A percentile compares a stretch with the other conserved stretches of the same genome.
These are phyloP conservation scores for Drosophila mayaguana DNA, from an alignment of 2,888 invertebrate genomes.

Conservation along the genomic window DNA sequence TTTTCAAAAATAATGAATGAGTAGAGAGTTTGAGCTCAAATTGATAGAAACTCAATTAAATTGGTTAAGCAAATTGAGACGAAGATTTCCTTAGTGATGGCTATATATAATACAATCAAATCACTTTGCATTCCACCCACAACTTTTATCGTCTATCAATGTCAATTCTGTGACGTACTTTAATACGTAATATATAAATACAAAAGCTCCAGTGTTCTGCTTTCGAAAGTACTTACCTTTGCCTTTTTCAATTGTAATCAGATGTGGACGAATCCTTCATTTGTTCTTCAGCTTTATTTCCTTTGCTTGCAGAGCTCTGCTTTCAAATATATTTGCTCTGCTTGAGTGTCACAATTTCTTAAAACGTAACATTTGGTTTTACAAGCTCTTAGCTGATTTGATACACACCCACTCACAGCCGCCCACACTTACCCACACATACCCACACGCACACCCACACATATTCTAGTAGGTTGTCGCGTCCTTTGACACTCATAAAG, in stretches of 20 bases:
- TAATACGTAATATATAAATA: background rate
- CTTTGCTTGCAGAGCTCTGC: background rate
- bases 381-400: constrained; percentile 19
- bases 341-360: constrained; percentile 11
- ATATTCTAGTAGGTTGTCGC: constrained; percentile 16
- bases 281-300: background rate
- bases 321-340: constrained; percentile 1
- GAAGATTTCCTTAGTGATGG: background rate
- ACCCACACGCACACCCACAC: background rate
- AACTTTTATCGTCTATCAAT: background rate
- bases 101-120: background rate
- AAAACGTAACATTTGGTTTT: constrained; percentile 19
- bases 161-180: too few relatives aligned
- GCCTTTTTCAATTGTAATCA: background rate
- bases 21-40: background rate
- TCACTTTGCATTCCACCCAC: too few relatives aligned
- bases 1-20: background rate
- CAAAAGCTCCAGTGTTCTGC: background rate
- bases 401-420: background rate
- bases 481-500: constrained; percentile 52
- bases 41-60: background rate
- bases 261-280: background rate
- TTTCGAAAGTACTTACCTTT: background rate
- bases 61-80: background rate
- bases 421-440: background rate